Conservation (phyloP, 2,797 vertebrate species). For the Fringilla coelebs region DNA sequence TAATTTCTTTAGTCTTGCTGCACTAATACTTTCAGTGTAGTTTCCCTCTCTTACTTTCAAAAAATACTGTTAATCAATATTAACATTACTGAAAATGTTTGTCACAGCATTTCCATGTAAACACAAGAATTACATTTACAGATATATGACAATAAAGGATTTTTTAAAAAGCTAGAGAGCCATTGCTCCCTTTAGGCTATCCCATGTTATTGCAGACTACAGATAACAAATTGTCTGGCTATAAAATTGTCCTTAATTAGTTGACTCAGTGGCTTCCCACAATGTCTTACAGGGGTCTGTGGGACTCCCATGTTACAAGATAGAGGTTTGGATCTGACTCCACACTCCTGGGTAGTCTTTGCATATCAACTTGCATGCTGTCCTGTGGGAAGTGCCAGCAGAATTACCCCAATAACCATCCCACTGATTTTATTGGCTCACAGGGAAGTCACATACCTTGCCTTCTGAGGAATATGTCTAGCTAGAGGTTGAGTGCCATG, state of each 20-base stretch:
- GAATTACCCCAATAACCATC: slow-evolving; percentile 53
- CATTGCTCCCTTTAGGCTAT: slow-evolving; percentile 6
- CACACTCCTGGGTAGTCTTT: slow-evolving; percentile 33
- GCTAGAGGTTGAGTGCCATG: slow-evolving; percentile 62
- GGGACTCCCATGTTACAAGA: slow-evolving; percentile 13
- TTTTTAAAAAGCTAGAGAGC: background rate
- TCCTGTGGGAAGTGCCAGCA: slow-evolving; percentile 51
- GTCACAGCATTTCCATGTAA: background rate
- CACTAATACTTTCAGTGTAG: background rate
- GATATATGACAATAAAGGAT: background rate
- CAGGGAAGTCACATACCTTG: slow-evolving; percentile 40
- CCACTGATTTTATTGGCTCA: slow-evolving; percentile 66
- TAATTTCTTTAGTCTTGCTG: background rate
- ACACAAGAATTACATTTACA: background rate
- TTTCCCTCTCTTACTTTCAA: background rate
- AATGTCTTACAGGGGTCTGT: slow-evolving; percentile 10
- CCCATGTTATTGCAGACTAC: background rate
- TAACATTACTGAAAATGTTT: background rate
- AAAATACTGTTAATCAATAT: slow-evolving; percentile 9
- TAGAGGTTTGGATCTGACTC: slow-evolving; percentile 18
- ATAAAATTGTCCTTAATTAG: slow-evolving; percentile 55
- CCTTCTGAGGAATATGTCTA: slow-evolving; percentile 51
- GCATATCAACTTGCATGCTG: background rate
- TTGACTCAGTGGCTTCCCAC: slow-evolving; percentile 48
- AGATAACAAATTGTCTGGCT: slow-evolving; percentile 11